Percentiles rank a stretch among this genome's conserved stretches.
These are phyloP conservation scores for Netelia melanura DNA, from an alignment of 2,888 invertebrate genomes.

Conservation along the genomic window DNA sequence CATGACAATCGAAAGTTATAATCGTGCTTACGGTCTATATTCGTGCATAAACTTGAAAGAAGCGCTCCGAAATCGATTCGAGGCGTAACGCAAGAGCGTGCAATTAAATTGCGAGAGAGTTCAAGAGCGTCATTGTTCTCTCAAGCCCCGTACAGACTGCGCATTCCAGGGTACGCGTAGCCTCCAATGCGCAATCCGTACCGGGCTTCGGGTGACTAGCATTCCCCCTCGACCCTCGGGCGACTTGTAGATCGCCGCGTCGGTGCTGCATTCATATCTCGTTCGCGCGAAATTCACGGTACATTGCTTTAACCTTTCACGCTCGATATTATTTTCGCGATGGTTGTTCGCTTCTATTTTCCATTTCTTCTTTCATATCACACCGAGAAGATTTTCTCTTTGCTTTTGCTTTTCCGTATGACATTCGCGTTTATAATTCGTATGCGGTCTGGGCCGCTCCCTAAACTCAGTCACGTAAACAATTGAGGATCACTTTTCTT, in stretches of 20 bases:
- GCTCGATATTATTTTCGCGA: conserved; percentile 34
- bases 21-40: not conserved
- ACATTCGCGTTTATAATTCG: not conserved
- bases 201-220: not conserved
- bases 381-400: too few relatives aligned
- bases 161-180: too few relatives aligned
- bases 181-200: too few relatives aligned
- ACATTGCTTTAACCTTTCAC: conserved; percentile 40
- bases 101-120: conserved; percentile 36
- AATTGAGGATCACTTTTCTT: conserved; percentile 53
- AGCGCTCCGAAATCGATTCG: conserved; percentile 22
- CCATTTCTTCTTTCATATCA: not conserved
- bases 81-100: conserved; percentile 13
- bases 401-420: not conserved
- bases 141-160: not conserved
- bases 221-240: not conserved
- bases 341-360: conserved; percentile 2
- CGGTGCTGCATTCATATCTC: not conserved
- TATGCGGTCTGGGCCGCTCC: conserved; percentile 7
- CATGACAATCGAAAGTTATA: conserved; percentile 19
- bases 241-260: not conserved
- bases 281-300: conserved; percentile 2
- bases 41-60: not conserved
- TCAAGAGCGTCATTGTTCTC: conserved; percentile 49
- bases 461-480: conserved; percentile 46